A percentile compares a stretch with the other conserved stretches of the same genome.
These are phyloP conservation scores for Muschampia plurimacula DNA, from an alignment of 2,888 invertebrate genomes.

Conservation along the genomic window DNA sequence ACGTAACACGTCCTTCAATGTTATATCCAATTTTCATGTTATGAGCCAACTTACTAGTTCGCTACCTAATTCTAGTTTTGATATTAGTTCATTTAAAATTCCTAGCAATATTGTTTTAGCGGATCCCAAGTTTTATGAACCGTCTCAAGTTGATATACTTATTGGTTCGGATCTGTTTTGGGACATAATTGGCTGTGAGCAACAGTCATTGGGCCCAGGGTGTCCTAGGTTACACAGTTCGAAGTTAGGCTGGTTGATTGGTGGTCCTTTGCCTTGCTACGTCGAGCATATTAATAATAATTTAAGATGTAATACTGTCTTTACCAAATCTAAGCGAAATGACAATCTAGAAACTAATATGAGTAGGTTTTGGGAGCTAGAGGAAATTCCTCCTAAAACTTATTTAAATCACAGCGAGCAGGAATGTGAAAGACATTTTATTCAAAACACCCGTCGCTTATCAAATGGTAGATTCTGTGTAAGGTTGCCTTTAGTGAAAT, in stretches of 20 bases:
- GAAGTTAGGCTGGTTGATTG: slow-evolving; percentile 40
- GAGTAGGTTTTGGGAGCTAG: no score
- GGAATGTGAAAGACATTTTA: slow-evolving; percentile 32
- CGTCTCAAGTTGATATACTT: slow-evolving; percentile 37
- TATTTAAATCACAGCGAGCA: not conserved
- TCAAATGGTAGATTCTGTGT: not conserved
- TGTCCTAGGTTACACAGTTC: slow-evolving; percentile 35
- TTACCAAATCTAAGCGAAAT: no score
- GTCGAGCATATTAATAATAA: no score
- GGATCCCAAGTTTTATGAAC: slow-evolving; percentile 41
- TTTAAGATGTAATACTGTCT: no score
- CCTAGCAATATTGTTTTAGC: slow-evolving; percentile 33
- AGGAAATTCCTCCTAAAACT: no score
- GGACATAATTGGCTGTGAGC: slow-evolving; percentile 36
- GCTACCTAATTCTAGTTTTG: slow-evolving; percentile 2
- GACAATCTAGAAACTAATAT: no score
- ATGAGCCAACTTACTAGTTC: slow-evolving; percentile 15
- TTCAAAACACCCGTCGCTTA: slow-evolving; percentile 31
- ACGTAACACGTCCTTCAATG: not conserved
- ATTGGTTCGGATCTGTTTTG: slow-evolving; percentile 43
- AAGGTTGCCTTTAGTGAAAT: no score
- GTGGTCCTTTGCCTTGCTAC: not conserved
- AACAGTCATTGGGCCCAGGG: slow-evolving; percentile 25
- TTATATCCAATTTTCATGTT: slow-evolving; percentile 2
- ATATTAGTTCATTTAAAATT: not conserved